A percentile compares a stretch with the other conserved stretches of the same genome.
Evolutionary conservation across 2,797 vertebrate genomes (phyloP).

Genomic region (Acanthornis magna): DNA sequence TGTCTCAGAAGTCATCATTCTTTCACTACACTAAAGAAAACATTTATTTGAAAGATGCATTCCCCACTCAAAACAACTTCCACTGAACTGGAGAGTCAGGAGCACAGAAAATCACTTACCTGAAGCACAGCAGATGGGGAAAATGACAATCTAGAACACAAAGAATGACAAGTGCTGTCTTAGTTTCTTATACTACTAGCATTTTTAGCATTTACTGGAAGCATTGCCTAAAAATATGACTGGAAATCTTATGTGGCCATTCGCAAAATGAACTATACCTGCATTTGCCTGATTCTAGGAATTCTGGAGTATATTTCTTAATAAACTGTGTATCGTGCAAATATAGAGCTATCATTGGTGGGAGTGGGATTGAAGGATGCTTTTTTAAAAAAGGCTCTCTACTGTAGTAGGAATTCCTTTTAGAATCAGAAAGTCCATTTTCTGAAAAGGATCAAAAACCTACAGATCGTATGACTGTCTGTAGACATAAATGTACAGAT

Average conservation of each 20-base stretch:
- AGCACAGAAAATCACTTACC: neutral
- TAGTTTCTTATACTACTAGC: neutral
- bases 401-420: neutral
- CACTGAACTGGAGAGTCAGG: neutral
- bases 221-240: neutral
- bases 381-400: neutral
- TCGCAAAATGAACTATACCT: neutral
- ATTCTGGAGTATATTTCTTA: neutral
- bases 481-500: neutral
- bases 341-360: neutral
- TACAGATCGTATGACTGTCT: neutral
- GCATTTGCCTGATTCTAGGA: neutral
- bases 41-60: neutral
- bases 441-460: neutral
- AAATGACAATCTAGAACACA: neutral
- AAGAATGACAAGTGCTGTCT: neutral
- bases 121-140: neutral
- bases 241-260: neutral
- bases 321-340: neutral
- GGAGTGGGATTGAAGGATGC: neutral
- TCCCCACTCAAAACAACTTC: neutral
- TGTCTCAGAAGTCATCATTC: neutral
- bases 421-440: neutral
- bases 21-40: neutral
- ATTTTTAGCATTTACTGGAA: neutral